Evolutionary conservation across 2,113 vertebrate species (phyloP).

Genomic region (Heterotilapia buettikoferi): DNA sequence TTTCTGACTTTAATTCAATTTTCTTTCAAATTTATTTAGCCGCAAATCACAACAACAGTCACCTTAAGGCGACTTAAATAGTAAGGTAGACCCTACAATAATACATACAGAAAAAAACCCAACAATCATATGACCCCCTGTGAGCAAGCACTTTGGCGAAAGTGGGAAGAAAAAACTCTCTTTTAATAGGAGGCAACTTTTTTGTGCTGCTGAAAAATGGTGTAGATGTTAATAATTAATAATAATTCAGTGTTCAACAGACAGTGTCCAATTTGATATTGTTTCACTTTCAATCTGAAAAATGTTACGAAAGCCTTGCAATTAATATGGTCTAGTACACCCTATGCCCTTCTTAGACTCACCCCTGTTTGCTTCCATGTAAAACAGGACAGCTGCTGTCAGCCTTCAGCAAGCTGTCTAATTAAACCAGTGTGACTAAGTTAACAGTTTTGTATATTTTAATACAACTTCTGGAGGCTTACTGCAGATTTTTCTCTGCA

Average conservation of each 20-base stretch:
- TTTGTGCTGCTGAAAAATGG: not conserved
- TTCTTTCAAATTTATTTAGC: not conserved
- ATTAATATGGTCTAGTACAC: not conserved
- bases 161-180: not conserved
- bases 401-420: not conserved
- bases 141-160: fast-evolving
- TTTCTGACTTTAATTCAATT: not conserved
- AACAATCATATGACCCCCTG: fast-evolving
- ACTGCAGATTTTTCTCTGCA: fast-evolving
- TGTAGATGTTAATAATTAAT: not conserved
- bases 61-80: not conserved
- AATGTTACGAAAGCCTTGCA: not conserved
- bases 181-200: not conserved
- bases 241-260: not conserved
- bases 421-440: not conserved
- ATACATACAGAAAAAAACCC: not conserved
- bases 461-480: not conserved
- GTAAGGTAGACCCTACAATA: not conserved
- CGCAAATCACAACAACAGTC: not conserved
- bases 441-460: not conserved
- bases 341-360: not conserved
- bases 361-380: not conserved
- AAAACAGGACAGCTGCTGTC: not conserved
- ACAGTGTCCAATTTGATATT: not conserved
- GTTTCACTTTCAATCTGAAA: not conserved